Conservation (phyloP, 2,113 vertebrate genomes). For the Ondatra zibethicus region DNA sequence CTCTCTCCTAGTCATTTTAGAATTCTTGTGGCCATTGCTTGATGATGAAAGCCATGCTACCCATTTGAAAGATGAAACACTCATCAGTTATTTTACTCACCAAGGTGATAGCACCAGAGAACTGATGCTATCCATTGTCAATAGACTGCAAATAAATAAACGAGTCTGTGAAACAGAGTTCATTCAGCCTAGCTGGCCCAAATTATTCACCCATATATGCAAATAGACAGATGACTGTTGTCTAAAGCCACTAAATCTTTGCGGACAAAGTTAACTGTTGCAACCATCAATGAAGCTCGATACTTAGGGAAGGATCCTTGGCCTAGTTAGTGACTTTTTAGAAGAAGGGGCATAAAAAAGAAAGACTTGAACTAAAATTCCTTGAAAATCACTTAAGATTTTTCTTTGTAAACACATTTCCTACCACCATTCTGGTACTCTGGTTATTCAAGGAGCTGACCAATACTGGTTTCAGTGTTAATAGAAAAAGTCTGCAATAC, state of each 20-base stretch:
- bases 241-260: not conserved
- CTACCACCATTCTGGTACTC: not conserved
- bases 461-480: not conserved
- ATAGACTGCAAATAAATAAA: not conserved
- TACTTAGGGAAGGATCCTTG: not conserved
- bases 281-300: not conserved
- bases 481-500: not conserved
- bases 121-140: not conserved
- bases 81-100: not conserved
- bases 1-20: not conserved
- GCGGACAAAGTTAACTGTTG: not conserved
- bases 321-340: not conserved
- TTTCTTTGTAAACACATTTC: not conserved
- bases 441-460: not conserved
- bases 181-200: not conserved
- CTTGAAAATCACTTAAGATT: not conserved
- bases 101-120: not conserved
- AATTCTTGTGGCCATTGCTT: not conserved
- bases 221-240: not conserved
- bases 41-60: not conserved
- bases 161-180: not conserved
- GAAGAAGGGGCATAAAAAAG: not conserved
- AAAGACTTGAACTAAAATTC: not conserved
- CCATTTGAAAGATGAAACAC: not conserved
- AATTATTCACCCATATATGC: not conserved